Conservation (phyloP, 2,888 invertebrate species). For the Drosophila testacea region DNA sequence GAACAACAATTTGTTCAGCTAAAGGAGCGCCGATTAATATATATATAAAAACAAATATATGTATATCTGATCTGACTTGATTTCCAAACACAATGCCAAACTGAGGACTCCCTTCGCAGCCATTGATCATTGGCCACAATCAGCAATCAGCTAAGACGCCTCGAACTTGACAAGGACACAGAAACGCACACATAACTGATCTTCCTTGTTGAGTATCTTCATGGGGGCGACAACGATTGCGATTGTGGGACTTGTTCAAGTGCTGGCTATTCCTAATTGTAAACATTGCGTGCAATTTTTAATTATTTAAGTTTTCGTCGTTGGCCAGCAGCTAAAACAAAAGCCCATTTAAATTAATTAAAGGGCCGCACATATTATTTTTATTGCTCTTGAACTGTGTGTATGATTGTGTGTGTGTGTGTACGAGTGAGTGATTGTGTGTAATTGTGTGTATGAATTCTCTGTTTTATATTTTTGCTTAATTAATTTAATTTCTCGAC, state of each 20-base stretch:
- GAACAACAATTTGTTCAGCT: slow-evolving; percentile 85
- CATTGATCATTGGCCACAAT: slow-evolving; percentile 21
- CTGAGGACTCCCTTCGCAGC: slow-evolving; percentile 69
- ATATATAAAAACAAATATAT: not conserved
- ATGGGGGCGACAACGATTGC: not conserved
- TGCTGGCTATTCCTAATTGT: slow-evolving; percentile 79
- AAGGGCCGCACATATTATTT: slow-evolving; percentile 74
- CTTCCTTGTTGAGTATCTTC: not conserved
- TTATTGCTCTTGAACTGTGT: slow-evolving; percentile 64
- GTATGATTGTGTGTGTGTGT: slow-evolving; percentile 10
- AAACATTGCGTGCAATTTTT: slow-evolving; percentile 84
- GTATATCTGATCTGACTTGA: slow-evolving; percentile 46
- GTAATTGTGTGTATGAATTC: slow-evolving; percentile 47
- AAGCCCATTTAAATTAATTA: slow-evolving; percentile 80
- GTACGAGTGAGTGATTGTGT: slow-evolving; percentile 30
- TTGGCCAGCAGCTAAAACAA: slow-evolving; percentile 59
- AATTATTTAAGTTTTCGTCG: slow-evolving; percentile 83
- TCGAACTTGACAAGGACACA: not conserved
- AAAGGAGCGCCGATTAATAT: slow-evolving; percentile 53
- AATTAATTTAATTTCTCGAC: slow-evolving; percentile 77
- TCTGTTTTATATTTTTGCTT: slow-evolving; percentile 68
- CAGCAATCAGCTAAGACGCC: not conserved
- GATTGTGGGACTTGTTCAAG: slow-evolving; percentile 47
- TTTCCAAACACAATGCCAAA: slow-evolving; percentile 74
- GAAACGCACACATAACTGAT: not conserved